These are phyloP conservation scores for Sphenopsis melanotis DNA, from an alignment of 2,797 vertebrate species.

Conservation along the genomic window DNA sequence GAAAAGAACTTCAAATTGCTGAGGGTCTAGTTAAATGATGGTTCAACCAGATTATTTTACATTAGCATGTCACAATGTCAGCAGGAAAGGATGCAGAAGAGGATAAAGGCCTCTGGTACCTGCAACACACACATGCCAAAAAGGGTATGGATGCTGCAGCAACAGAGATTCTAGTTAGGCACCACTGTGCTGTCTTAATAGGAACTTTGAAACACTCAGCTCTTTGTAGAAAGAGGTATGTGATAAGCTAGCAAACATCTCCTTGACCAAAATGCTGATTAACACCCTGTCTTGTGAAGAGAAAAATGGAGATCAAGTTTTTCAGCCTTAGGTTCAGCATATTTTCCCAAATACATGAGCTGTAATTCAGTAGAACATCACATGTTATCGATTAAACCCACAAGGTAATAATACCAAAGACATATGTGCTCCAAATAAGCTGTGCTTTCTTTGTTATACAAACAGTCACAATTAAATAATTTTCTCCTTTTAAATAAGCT, in stretches of 20 bases:
- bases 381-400: neutral
- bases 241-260: neutral
- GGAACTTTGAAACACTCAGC: neutral
- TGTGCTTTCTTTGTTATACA: neutral
- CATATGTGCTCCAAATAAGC: neutral
- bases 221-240: neutral
- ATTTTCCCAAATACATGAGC: neutral
- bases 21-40: neutral
- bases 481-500: constrained; percentile 23
- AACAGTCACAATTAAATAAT: neutral
- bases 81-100: neutral
- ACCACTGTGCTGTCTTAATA: neutral
- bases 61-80: neutral
- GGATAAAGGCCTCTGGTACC: neutral
- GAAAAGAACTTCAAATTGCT: neutral
- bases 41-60: neutral
- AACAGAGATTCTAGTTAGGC: neutral
- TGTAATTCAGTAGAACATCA: neutral
- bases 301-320: neutral
- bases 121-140: neutral
- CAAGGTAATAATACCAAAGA: neutral
- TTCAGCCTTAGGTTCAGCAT: neutral
- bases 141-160: neutral
- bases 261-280: neutral
- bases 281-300: neutral